These are phyloP conservation scores for Centropristis striata DNA, from an alignment of 2,113 vertebrate species.

Conservation along the genomic window DNA sequence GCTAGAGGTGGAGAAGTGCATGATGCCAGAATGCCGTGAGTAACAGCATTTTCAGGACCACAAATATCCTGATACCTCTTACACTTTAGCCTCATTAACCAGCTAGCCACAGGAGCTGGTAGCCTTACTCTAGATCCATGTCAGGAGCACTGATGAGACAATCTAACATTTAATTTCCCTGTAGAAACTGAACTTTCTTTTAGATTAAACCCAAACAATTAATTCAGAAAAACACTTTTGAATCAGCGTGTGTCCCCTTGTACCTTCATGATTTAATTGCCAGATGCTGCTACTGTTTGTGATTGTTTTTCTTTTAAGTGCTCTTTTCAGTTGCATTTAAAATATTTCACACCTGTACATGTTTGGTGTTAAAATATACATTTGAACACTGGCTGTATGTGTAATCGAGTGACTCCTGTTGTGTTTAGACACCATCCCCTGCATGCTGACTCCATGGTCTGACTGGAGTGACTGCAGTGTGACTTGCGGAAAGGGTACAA, in stretches of 20 bases:
- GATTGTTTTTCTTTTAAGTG: neutral
- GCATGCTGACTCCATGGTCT: slow-evolving; percentile 95
- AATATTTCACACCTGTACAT: neutral
- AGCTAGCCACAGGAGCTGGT: neutral
- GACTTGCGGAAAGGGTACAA: slow-evolving; percentile 93
- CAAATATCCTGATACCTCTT: slow-evolving; percentile 5
- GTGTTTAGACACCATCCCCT: slow-evolving; percentile 94
- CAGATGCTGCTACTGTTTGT: neutral
- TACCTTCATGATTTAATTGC: neutral
- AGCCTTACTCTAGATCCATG: neutral
- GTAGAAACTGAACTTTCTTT: neutral
- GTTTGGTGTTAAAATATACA: neutral
- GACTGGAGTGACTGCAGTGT: slow-evolving; percentile 99
- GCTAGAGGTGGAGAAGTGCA: slow-evolving; percentile 96
- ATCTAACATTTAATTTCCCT: neutral
- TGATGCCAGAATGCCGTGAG: slow-evolving; percentile 99
- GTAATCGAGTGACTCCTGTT: slow-evolving; percentile 19
- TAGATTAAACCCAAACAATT: neutral
- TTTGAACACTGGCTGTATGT: neutral
- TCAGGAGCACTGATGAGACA: slow-evolving; percentile 7
- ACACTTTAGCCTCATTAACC: neutral
- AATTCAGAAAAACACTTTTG: neutral
- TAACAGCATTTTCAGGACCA: slow-evolving; percentile 37
- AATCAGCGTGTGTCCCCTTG: neutral
- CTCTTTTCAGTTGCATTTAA: neutral